These are phyloP conservation scores for Blastomussa wellsi DNA, from an alignment of 92 coral and sea anemone species.

Conservation along the genomic window DNA sequence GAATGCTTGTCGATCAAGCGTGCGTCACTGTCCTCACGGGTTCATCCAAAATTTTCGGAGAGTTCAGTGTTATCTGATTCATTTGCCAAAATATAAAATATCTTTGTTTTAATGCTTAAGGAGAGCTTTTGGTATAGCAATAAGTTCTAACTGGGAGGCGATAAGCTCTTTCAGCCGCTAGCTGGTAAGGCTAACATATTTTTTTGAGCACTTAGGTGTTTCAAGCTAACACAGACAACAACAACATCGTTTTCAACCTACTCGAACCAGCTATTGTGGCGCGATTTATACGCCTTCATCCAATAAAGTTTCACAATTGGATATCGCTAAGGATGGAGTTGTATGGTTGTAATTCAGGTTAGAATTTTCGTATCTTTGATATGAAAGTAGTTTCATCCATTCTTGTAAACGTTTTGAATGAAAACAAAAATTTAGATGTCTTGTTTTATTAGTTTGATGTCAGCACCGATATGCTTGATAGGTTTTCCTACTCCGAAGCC, in stretches of 20 bases:
- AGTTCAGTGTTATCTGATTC: too few species aligned
- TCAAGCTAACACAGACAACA: background rate
- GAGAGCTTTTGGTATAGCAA: too few species aligned
- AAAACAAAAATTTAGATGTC: too few species aligned
- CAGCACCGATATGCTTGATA: background rate
- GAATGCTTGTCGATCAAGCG: too few species aligned
- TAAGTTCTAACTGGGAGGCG: too few species aligned
- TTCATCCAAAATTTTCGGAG: too few species aligned
- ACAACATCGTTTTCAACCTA: background rate
- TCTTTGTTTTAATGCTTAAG: too few species aligned
- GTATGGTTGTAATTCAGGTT: background rate
- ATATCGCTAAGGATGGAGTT: background rate
- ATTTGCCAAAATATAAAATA: too few species aligned
- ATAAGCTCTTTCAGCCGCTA: too few species aligned
- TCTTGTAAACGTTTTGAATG: too few species aligned
- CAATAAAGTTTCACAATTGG: background rate
- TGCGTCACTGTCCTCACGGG: too few species aligned
- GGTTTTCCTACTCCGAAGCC: background rate
- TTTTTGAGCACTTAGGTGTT: background rate
- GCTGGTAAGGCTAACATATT: background rate
- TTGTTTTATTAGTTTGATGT: background rate
- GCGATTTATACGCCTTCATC: conserved; percentile 1
- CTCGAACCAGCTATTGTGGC: background rate
- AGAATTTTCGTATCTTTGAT: background rate
- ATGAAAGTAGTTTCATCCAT: too few species aligned